These are phyloP conservation scores for Trididemnum nubilum DNA, from an alignment of 23 tunicate genomes.

Conservation along the genomic window DNA sequence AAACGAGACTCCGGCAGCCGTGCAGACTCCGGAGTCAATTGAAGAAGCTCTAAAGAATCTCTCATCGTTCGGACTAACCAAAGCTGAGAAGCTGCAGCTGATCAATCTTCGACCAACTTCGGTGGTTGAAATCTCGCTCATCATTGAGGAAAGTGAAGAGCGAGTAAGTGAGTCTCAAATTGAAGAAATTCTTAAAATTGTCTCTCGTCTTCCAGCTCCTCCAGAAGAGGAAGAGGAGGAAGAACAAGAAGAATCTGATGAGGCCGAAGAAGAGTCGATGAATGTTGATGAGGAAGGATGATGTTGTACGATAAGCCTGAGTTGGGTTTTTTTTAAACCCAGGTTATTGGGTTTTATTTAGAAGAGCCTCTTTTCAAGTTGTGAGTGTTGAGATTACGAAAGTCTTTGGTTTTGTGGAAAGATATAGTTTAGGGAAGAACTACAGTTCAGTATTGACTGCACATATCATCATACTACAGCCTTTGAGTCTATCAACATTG, in stretches of 20 bases:
- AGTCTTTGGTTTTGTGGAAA: too few relatives aligned
- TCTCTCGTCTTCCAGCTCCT: conserved; percentile 56
- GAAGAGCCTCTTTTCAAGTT: too few relatives aligned
- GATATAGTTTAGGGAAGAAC: too few relatives aligned
- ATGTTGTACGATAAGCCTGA: too few relatives aligned
- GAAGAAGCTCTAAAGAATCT: conserved; percentile 38
- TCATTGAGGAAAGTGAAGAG: conserved; percentile 93
- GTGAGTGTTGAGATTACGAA: too few relatives aligned
- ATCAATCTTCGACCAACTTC: conserved; percentile 80
- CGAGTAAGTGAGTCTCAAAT: conserved; percentile 75
- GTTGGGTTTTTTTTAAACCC: too few relatives aligned
- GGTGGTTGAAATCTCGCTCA: conserved; percentile 73
- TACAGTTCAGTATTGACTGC: too few relatives aligned
- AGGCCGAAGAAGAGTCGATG: not conserved
- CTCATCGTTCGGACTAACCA: conserved; percentile 55
- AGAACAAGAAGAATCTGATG: conserved; percentile 49
- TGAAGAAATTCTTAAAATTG: conserved; percentile 60
- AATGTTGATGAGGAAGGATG: not conserved
- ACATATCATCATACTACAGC: too few relatives aligned
- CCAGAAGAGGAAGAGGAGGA: conserved; percentile 52
- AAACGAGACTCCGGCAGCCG: conserved; percentile 60
- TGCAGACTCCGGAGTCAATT: conserved; percentile 55
- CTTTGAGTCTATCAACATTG: too few relatives aligned
- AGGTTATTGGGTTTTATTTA: too few relatives aligned
- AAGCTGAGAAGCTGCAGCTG: conserved; percentile 84